Evolutionary conservation across 2,888 invertebrate species (phyloP).

Genomic region (Anticlea derivata): DNA sequence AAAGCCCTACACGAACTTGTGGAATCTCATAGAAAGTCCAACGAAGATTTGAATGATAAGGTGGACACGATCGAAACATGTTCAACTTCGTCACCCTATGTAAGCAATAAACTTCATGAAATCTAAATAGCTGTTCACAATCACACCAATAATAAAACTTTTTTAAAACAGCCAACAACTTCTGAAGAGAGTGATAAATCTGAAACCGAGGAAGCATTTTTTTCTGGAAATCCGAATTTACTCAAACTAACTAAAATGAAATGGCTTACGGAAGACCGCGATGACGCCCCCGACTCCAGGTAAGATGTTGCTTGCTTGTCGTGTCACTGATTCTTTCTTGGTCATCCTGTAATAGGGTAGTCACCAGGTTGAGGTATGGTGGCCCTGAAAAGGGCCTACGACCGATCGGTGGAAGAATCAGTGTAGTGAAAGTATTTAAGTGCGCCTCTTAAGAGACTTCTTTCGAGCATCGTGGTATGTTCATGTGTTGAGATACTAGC

Average conservation of each 20-base stretch:
- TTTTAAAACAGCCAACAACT: slow-evolving; percentile 42
- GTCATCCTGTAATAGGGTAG: too few species aligned
- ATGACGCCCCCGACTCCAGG: slow-evolving; percentile 64
- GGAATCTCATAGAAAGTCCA: slow-evolving; percentile 45
- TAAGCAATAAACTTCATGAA: slow-evolving; percentile 9
- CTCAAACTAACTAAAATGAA: slow-evolving; percentile 72
- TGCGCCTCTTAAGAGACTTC: too few species aligned
- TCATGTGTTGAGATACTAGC: too few species aligned
- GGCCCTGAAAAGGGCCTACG: too few species aligned
- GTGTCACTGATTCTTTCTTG: too few species aligned
- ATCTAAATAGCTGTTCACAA: not conserved
- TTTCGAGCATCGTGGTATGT: too few species aligned
- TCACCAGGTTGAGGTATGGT: too few species aligned
- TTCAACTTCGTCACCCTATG: slow-evolving; percentile 10
- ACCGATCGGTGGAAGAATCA: too few species aligned
- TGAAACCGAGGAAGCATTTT: slow-evolving; percentile 39
- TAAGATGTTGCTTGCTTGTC: too few species aligned
- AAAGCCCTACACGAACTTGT: slow-evolving; percentile 67
- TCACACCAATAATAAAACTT: slow-evolving; percentile 4
- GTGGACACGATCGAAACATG: not conserved
- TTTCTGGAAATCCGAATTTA: slow-evolving; percentile 54
- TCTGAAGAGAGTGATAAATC: slow-evolving; percentile 46
- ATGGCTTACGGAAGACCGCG: slow-evolving; percentile 67
- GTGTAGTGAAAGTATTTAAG: too few species aligned
- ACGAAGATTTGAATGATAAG: slow-evolving; percentile 28